Conservation (phyloP, 2,888 invertebrate genomes). For the Serrognathus titanus region DNA sequence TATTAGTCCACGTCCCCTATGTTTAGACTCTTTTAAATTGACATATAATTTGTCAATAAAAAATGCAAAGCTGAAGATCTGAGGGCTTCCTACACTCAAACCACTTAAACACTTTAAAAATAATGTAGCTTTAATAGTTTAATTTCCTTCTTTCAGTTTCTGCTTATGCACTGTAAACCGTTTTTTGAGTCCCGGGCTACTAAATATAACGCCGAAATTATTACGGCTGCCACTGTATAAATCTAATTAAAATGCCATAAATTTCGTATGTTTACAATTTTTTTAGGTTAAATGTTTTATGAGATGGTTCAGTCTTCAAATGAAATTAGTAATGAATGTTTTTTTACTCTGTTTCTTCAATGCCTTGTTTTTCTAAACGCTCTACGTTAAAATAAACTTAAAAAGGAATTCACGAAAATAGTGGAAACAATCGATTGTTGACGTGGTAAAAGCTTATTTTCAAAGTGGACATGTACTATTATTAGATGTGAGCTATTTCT, state of each 20-base stretch:
- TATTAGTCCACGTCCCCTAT: conserved; percentile 24
- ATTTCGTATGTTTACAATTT: conserved; percentile 2
- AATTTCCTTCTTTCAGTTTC: conserved; percentile 15
- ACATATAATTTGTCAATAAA: conserved; percentile 33
- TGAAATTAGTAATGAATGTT: neutral
- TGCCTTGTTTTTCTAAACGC: no score
- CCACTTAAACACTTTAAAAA: conserved; percentile 22
- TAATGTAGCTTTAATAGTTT: conserved; percentile 20
- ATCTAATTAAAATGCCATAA: conserved; percentile 20
- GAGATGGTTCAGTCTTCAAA: neutral
- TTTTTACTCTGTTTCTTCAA: no score
- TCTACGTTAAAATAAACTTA: no score
- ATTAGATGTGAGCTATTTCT: no score
- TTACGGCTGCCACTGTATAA: conserved; percentile 9
- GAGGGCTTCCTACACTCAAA: conserved; percentile 8
- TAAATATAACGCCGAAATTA: conserved; percentile 11
- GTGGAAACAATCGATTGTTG: no score
- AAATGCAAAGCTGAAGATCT: neutral
- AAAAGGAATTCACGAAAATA: no score
- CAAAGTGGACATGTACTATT: no score
- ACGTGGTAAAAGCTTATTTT: no score
- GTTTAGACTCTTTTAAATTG: conserved; percentile 32
- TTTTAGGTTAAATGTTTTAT: neutral
- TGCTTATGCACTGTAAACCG: conserved; percentile 4
- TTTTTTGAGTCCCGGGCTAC: conserved; percentile 3